phyloP scores from a whole-genome alignment of 2,797 vertebrate genomes.

The Rhinella marina region DNA sequence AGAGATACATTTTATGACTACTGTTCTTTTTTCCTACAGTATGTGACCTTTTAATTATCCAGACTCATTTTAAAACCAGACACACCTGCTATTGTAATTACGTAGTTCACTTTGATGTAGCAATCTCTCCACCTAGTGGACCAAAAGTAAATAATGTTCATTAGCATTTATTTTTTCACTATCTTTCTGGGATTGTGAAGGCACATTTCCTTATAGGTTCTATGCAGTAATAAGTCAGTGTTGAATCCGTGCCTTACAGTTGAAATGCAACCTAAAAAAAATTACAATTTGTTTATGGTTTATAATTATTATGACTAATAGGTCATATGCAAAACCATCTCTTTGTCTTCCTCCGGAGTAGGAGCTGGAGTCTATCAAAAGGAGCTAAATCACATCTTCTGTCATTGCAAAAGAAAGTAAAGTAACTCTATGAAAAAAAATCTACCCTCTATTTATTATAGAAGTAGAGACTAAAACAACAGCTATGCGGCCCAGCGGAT shows the following conservation, averaged over 20 bases:
- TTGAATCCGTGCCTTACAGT: neutral
- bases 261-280: neutral
- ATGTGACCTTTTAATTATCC: constrained; percentile 46
- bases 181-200: neutral
- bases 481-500: too few species aligned
- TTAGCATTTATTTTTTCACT: neutral
- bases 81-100: neutral
- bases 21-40: neutral
- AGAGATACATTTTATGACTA: neutral
- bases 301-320: neutral
- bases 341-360: neutral
- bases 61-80: neutral
- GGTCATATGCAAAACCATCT: neutral
- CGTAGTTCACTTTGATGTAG: neutral
- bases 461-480: too few species aligned
- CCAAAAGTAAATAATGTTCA: neutral
- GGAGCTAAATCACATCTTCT: neutral
- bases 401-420: too few species aligned
- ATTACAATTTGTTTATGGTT: neutral
- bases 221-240: neutral
- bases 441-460: too few species aligned
- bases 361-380: neutral
- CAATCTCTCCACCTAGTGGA: constrained; percentile 42
- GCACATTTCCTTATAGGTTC: neutral
- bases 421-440: too few species aligned